A percentile compares a stretch with the other conserved stretches of the same genome.
phyloP scores from a whole-genome alignment of 2,888 invertebrate genomes.

The Polietes domitor region DNA sequence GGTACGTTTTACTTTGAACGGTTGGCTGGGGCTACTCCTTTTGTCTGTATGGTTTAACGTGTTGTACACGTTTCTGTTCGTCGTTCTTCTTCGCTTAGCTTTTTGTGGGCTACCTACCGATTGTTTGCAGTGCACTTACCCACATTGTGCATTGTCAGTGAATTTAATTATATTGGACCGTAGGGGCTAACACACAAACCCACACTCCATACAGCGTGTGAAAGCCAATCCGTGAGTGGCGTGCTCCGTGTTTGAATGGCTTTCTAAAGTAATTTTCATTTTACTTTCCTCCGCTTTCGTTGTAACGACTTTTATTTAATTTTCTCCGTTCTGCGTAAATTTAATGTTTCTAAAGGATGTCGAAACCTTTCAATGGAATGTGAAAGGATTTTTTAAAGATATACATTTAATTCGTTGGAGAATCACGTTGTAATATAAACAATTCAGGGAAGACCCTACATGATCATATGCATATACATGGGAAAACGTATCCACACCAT shows the following conservation, averaged over 20 bases:
- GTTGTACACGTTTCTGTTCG: constrained; percentile 27
- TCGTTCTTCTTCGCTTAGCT: not conserved
- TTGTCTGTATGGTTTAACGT: constrained; percentile 3
- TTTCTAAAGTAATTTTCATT: constrained; percentile 47
- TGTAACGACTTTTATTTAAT: constrained; percentile 34
- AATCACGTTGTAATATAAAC: too few relatives aligned
- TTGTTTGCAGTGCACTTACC: constrained; percentile 40
- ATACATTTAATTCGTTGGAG: too few relatives aligned
- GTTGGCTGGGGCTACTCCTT: not conserved
- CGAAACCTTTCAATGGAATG: too few relatives aligned
- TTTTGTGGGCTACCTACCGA: constrained; percentile 1
- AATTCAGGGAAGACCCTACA: too few relatives aligned
- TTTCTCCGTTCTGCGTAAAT: not conserved
- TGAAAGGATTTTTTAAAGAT: too few relatives aligned
- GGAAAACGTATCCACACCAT: too few relatives aligned
- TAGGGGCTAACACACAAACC: constrained; percentile 37
- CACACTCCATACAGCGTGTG: not conserved
- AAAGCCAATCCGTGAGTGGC: not conserved
- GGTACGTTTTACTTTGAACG: not conserved
- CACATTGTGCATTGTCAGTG: constrained; percentile 60
- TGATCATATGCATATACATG: too few relatives aligned
- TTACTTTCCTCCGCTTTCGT: constrained; percentile 33
- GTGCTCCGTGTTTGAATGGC: constrained; percentile 6
- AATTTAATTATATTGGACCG: constrained; percentile 64
- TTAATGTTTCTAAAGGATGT: too few relatives aligned